Evolutionary conservation across 2,797 vertebrate species (phyloP), one percentile per base, ranked within the genome.

Genomic region (Helostoma temminkii): DNA sequence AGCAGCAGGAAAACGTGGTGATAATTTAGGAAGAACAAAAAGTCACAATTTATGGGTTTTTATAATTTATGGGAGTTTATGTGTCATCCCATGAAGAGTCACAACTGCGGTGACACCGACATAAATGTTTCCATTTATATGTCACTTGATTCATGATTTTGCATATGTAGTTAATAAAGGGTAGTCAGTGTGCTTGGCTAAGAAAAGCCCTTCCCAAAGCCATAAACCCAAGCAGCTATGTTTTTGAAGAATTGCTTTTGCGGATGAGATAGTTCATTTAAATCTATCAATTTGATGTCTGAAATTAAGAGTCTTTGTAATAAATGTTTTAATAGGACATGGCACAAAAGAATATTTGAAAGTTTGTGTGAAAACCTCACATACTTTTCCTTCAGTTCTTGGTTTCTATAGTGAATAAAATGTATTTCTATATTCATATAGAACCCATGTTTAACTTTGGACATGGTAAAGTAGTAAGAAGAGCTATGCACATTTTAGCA

Each of bases 61-160:
- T n/a, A n/a, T 55, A 30, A 30, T 30, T 82, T 80, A 71, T 75
- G 48, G 53, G 39, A 39, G 19, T 32, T 26, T 41, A 39, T 55
- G 56, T 74, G 66, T 71, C 58, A 67, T 53, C 16, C 30, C 39
- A 54, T 4, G 4, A 67, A 36, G 41, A 73, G 68, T 66, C 50
- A 67, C 53, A 46, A 60, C 48, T 46, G 11, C 37, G 30, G 26
- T 37, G 71, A 50, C 67, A 63, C 34, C 65, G 55, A 76, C 43
- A 43, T 57, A 76, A 75, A 80, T 26, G 50, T 37, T 37, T 12
- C 11, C 36, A 37, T 37, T 37, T 25, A 71, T 72, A 75, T 62
- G 46, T 48, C 71, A 54, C 50, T 43, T 67, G 80, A 86, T 85
- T 81, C 74, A 82, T 63, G 52, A 63, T 59, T 71, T 63, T 9